These are phyloP conservation scores for Drosophila nannoptera DNA, from an alignment of 1,140 invertebrate genomes.

Conservation along the genomic window DNA sequence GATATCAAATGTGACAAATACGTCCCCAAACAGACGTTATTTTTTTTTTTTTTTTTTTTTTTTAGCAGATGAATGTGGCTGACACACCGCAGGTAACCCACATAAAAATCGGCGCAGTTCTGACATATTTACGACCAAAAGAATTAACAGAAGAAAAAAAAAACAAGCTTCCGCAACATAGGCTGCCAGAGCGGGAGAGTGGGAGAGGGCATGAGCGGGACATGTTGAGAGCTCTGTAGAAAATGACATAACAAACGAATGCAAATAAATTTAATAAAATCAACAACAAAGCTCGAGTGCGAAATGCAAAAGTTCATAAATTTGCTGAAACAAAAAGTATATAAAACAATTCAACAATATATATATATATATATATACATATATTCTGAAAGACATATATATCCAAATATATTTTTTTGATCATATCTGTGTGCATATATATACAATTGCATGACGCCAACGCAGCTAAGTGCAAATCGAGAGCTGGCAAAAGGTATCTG, in stretches of 20 bases:
- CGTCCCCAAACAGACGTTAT: not conserved
- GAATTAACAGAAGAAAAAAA: not conserved
- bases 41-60: not conserved
- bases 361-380: constrained; percentile 8
- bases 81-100: not conserved
- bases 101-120: constrained; percentile 5
- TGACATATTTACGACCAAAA: not conserved
- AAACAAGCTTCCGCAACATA: constrained; percentile 52
- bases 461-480: constrained; percentile 26
- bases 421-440: not conserved
- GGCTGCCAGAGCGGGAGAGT: constrained; percentile 5
- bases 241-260: constrained; percentile 64
- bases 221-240: constrained; percentile 30
- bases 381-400: not conserved
- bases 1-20: too few species aligned
- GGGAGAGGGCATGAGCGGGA: constrained; percentile 8
- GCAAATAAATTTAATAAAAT: constrained; percentile 54
- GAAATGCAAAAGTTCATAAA: constrained; percentile 49
- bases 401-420: not conserved
- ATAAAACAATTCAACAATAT: not conserved
- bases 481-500: not conserved
- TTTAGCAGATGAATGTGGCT: not conserved
- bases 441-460: constrained; percentile 31
- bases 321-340: constrained; percentile 21
- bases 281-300: constrained; percentile 6